Base-by-base conservation (phyloP, 2,113 vertebrate species). In the Lagopus leucura region DNA sequence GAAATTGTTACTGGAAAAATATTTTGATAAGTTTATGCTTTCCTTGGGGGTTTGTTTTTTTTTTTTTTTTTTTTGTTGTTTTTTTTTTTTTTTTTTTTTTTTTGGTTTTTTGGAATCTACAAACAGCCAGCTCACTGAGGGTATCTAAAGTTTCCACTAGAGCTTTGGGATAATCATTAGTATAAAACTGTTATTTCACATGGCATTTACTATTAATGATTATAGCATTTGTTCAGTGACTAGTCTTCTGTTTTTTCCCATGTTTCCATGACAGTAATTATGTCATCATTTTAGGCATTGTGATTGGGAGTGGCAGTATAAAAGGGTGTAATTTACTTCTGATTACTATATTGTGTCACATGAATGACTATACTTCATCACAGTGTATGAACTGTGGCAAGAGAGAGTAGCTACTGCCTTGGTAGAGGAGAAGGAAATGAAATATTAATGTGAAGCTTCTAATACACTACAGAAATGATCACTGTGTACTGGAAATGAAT, bases 261-360 rank as follows among this genome's bases (percentile, higher is more conserved):
- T 3, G 14, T 77, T 67, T 52, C 61, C 50, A 38, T 90, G 82
- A 87, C 77, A 94, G 64, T 45, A 72, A 87, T 96, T 95, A 95
- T 89, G 55, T 96, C 95, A 95, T 89, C 57, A 47, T 91, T 83
- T 91, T 55, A 87, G 78, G 58, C 78, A 84, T 82, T 96, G 83
- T 92, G 70, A 82, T 77, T 81, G 67, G 55, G 38, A 34, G 83
- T 30, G 11, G 64, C 54, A 85, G 43, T 96, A 92, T 95, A 66
- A 75, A 89, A 75, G 83, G 63, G 24, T 75, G 30, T 43, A 76
- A 94, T 95, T 93, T 92, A 69, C 65, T 92, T 93, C 73, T 97
- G 97, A 96, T 97, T 95, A 77, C 69, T 93, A 47, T 72, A 96
- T 82, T 96, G 65, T 96, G 38, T 47, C 32, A 69, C 36, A 60